A percentile compares a stretch with the other conserved stretches of the same genome.
Conservation (phyloP, 2,113 vertebrate species). For the Alexandromys fortis region DNA sequence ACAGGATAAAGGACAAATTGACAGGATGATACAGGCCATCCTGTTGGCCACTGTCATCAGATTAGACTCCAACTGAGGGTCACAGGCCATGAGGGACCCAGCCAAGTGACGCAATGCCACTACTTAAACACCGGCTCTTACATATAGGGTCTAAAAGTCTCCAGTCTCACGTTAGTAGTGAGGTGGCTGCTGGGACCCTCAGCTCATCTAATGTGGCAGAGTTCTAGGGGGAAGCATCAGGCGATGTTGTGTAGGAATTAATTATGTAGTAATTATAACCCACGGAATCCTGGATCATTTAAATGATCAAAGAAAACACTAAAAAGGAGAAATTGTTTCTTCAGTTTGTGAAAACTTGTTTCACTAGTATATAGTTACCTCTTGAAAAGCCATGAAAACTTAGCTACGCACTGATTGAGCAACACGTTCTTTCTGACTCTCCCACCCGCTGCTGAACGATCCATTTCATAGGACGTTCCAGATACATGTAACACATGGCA, state of each 20-base stretch:
- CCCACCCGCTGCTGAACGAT: background rate
- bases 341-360: background rate
- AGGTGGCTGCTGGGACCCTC: background rate
- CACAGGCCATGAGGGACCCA: background rate
- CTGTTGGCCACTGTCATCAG: background rate
- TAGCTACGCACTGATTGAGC: background rate
- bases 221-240: background rate
- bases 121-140: background rate
- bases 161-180: background rate
- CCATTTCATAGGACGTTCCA: background rate
- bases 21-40: fast-evolving
- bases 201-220: background rate
- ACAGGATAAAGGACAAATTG: background rate
- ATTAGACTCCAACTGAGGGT: background rate
- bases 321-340: background rate
- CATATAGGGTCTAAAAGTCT: background rate
- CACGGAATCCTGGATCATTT: background rate
- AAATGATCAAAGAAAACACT: background rate
- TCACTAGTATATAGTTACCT: background rate
- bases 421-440: background rate
- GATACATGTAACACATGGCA: background rate
- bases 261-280: background rate
- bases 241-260: background rate
- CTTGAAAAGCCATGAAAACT: background rate
- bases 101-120: background rate